phyloP scores from a whole-genome alignment of 2,888 invertebrate genomes.

The Taenaris catops region DNA sequence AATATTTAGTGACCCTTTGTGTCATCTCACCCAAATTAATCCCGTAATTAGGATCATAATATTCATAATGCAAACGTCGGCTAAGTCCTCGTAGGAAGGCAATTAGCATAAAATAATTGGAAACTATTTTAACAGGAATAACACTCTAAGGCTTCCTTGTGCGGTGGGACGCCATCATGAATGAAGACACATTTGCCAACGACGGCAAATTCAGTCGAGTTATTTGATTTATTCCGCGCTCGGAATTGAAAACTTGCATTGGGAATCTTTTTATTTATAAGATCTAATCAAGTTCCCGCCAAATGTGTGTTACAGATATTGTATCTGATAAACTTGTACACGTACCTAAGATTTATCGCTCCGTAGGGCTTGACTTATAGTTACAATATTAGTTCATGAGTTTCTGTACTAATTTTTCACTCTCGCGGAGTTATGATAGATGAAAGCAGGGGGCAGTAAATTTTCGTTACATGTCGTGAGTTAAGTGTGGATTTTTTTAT shows the following conservation, averaged over 20 bases:
- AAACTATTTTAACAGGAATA: constrained; percentile 10
- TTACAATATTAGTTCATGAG: constrained; percentile 10
- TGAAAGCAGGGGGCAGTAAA: constrained; percentile 7
- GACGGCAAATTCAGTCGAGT: constrained; percentile 59
- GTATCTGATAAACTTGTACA: constrained; percentile 8
- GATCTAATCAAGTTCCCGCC: constrained; percentile 43
- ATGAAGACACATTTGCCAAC: constrained; percentile 77
- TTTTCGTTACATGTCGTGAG: constrained; percentile 3
- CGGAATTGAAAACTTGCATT: constrained; percentile 62
- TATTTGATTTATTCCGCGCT: constrained; percentile 70
- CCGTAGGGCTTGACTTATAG: constrained; percentile 12
- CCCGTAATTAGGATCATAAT: no score
- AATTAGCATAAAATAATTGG: no score
- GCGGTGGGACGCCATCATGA: constrained; percentile 53
- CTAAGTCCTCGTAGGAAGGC: no score
- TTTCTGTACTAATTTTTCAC: constrained; percentile 11
- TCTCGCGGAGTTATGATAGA: constrained; percentile 7
- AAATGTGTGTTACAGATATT: constrained; percentile 29
- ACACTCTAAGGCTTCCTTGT: constrained; percentile 46
- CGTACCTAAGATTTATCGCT: constrained; percentile 9
- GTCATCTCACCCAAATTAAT: no score
- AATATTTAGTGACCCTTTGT: no score
- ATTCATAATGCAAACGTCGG: no score
- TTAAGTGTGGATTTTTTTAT: neutral
- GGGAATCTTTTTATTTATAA: constrained; percentile 47